Percentiles rank a stretch among this genome's conserved stretches.
Conservation (phyloP, 2,888 invertebrate species). For the Polietes domitor region DNA sequence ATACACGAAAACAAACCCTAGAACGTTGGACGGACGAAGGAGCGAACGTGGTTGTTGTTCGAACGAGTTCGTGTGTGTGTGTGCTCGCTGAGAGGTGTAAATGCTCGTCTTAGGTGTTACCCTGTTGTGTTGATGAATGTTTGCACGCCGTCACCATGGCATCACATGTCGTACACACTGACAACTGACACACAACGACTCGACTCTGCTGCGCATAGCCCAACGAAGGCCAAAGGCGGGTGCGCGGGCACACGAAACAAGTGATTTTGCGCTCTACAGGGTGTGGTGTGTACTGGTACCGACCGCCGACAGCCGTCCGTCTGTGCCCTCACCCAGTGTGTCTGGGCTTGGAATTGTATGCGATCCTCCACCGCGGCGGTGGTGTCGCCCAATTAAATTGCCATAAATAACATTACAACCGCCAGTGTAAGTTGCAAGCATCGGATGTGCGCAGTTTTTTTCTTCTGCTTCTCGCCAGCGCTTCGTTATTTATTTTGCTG, state of each 20-base stretch:
- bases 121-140: slow-evolving; percentile 58
- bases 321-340: not conserved
- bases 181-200: slow-evolving; percentile 58
- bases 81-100: slow-evolving; percentile 41
- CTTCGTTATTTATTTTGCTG: slow-evolving; percentile 48
- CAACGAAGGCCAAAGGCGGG: slow-evolving; percentile 40
- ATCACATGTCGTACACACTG: slow-evolving; percentile 59
- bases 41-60: not conserved
- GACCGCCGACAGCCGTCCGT: not conserved
- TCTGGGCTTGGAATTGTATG: slow-evolving; percentile 36
- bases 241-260: slow-evolving; percentile 40
- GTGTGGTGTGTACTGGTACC: slow-evolving; percentile 56
- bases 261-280: slow-evolving; percentile 60
- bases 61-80: no score
- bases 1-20: not conserved
- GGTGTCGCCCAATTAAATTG: slow-evolving; percentile 66
- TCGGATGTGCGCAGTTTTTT: slow-evolving; percentile 61
- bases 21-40: not conserved
- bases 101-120: slow-evolving; percentile 60
- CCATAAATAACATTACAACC: slow-evolving; percentile 61
- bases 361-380: slow-evolving; percentile 52
- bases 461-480: not conserved
- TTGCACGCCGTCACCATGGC: slow-evolving; percentile 59
- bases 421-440: slow-evolving; percentile 46
- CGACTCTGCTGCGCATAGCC: slow-evolving; percentile 35